These are phyloP conservation scores for Leuciscus idus DNA, from an alignment of 2,113 vertebrate species.

Conservation along the genomic window DNA sequence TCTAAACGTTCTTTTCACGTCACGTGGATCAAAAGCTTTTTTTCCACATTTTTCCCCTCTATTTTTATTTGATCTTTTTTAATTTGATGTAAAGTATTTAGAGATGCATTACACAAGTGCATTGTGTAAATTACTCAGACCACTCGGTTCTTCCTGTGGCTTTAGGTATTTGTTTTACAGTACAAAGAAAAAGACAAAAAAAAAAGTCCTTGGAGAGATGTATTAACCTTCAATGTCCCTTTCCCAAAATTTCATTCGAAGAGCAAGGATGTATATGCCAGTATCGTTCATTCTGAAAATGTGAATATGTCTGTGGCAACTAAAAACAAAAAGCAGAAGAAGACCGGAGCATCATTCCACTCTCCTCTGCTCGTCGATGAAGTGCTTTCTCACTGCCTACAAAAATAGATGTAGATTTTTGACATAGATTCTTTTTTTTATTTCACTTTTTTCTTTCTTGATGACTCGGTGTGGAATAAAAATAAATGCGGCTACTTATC, in stretches of 20 bases:
- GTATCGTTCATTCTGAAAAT: conserved; percentile 89
- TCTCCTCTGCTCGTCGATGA: conserved; percentile 80
- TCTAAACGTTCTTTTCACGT: conserved; percentile 71
- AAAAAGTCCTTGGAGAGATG: conserved; percentile 77
- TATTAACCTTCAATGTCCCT: conserved; percentile 82
- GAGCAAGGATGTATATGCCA: conserved; percentile 82
- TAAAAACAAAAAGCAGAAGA: conserved; percentile 80
- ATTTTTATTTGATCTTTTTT: conserved; percentile 65
- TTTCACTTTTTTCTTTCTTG: conserved; percentile 80
- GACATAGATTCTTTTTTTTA: conserved; percentile 83
- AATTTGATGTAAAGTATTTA: conserved; percentile 91
- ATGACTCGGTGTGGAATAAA: conserved; percentile 87
- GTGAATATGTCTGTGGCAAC: conserved; percentile 90
- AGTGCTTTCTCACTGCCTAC: conserved; percentile 99
- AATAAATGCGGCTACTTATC: conserved; percentile 90
- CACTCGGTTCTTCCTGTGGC: conserved; percentile 84
- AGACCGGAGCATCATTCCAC: conserved; percentile 84
- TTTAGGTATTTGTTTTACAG: conserved; percentile 85
- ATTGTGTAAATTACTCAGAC: conserved; percentile 95
- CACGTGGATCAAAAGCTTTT: conserved; percentile 84
- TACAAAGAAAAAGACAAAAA: conserved; percentile 64
- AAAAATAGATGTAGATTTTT: conserved; percentile 93
- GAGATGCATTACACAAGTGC: conserved; percentile 74
- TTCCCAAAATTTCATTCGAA: conserved; percentile 80
- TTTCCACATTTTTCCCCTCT: conserved; percentile 79